Conservation (phyloP, 1,140 invertebrate genomes). For the Brachionus manjavacas region DNA sequence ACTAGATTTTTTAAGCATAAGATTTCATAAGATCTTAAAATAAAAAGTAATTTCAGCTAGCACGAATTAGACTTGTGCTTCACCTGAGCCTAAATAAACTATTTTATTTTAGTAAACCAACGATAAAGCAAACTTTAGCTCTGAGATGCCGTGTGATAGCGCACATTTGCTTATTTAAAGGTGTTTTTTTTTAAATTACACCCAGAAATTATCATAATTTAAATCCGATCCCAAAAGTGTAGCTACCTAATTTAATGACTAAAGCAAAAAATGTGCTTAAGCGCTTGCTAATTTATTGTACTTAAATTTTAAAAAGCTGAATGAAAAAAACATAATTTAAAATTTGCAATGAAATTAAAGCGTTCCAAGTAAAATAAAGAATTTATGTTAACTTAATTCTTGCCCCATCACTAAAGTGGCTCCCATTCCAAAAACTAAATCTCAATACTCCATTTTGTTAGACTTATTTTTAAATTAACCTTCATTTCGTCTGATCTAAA, state of each 20-base stretch:
- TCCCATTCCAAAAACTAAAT: background rate
- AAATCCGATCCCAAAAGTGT: background rate
- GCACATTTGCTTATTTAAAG: background rate
- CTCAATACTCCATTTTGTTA: background rate
- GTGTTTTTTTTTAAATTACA: background rate
- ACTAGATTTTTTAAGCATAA: background rate
- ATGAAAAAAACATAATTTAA: background rate
- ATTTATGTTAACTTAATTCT: slow-evolving; percentile 1
- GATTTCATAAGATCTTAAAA: background rate
- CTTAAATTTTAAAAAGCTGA: background rate
- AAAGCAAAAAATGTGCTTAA: background rate
- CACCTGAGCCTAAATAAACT: background rate
- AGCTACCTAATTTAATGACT: background rate
- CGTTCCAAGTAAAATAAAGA: background rate
- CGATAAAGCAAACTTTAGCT: background rate
- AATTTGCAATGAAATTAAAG: background rate
- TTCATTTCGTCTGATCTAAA: background rate
- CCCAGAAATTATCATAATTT: background rate
- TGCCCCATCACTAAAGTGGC: background rate
- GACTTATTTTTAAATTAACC: background rate
- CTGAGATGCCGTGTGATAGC: background rate
- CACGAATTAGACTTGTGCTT: background rate
- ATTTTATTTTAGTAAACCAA: background rate
- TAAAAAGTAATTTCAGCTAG: background rate
- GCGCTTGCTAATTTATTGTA: background rate